Evolutionary conservation across 2,888 invertebrate genomes (phyloP).

Genomic region (Polymixis flavicincta): DNA sequence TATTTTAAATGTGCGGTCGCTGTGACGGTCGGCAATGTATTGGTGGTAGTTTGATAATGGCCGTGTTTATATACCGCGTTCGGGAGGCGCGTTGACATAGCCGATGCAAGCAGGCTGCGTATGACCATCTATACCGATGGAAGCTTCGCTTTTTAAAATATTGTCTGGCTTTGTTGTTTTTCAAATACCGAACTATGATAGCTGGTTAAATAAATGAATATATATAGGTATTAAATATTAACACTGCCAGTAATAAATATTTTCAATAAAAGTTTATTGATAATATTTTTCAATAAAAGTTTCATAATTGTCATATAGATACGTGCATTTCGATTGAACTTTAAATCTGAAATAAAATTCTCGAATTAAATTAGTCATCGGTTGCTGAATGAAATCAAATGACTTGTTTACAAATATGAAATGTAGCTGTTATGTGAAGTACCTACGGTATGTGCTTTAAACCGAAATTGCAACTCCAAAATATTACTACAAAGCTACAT

Average conservation of each 20-base stretch:
- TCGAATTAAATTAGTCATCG: constrained; percentile 21
- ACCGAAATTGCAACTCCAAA: not conserved
- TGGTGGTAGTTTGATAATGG: constrained; percentile 84
- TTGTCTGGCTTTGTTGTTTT: constrained; percentile 57
- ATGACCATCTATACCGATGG: constrained; percentile 73
- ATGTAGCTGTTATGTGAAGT: constrained; percentile 3
- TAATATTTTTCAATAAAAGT: not conserved
- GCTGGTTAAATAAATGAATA: not conserved
- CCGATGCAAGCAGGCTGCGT: constrained; percentile 79
- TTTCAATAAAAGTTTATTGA: not conserved
- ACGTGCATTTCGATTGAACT: constrained; percentile 45
- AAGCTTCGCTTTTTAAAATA: constrained; percentile 71
- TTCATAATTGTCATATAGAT: not conserved
- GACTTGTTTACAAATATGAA: constrained; percentile 34
- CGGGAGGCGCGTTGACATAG: constrained; percentile 78
- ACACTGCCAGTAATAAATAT: not conserved
- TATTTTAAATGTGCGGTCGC: constrained; percentile 81
- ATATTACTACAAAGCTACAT: not conserved
- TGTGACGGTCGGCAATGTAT: constrained; percentile 87
- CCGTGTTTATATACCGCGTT: constrained; percentile 83
- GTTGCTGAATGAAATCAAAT: constrained; percentile 36
- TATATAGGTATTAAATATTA: not conserved
- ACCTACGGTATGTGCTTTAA: not conserved
- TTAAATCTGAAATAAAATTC: constrained; percentile 15
- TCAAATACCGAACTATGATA: constrained; percentile 19